phyloP scores from a whole-genome alignment of 2,888 invertebrate genomes.

The Tupiocoris notatus region DNA sequence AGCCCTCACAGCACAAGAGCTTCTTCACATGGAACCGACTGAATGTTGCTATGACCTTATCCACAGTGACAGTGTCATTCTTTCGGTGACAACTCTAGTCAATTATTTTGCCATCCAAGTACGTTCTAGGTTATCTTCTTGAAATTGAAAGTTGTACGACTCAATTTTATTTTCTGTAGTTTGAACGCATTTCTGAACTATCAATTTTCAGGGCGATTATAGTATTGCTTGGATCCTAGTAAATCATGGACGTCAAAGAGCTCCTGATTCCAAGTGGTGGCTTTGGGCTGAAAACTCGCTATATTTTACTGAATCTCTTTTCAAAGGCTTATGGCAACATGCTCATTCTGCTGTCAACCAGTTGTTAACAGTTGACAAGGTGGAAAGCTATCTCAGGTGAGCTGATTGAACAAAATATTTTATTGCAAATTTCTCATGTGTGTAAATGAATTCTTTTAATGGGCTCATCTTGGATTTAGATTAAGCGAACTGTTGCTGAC shows the following conservation, averaged over 20 bases:
- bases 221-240: slow-evolving; percentile 61
- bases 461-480: slow-evolving; percentile 49
- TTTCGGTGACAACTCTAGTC: slow-evolving; percentile 68
- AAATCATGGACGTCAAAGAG: slow-evolving; percentile 63
- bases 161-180: not conserved
- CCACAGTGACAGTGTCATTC: slow-evolving; percentile 62
- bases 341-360: slow-evolving; percentile 58
- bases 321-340: slow-evolving; percentile 57
- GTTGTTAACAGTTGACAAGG: slow-evolving; percentile 56
- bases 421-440: not conserved
- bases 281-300: slow-evolving; percentile 65
- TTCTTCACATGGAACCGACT: slow-evolving; percentile 74
- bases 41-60: slow-evolving; percentile 59
- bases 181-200: not conserved
- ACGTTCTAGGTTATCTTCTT: not conserved
- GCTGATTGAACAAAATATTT: no score
- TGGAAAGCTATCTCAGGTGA: slow-evolving; percentile 57
- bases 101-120: slow-evolving; percentile 51
- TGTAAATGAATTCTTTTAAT: not conserved
- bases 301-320: slow-evolving; percentile 56
- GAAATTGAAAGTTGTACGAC: no score
- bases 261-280: slow-evolving; percentile 62
- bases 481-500: slow-evolving; percentile 54
- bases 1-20: slow-evolving; percentile 73
- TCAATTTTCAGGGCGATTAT: slow-evolving; percentile 58